A percentile compares a stretch with the other conserved stretches of the same genome.
Evolutionary conservation across 2,888 invertebrate species (phyloP).

Genomic region (Plagodis pulveraria): DNA sequence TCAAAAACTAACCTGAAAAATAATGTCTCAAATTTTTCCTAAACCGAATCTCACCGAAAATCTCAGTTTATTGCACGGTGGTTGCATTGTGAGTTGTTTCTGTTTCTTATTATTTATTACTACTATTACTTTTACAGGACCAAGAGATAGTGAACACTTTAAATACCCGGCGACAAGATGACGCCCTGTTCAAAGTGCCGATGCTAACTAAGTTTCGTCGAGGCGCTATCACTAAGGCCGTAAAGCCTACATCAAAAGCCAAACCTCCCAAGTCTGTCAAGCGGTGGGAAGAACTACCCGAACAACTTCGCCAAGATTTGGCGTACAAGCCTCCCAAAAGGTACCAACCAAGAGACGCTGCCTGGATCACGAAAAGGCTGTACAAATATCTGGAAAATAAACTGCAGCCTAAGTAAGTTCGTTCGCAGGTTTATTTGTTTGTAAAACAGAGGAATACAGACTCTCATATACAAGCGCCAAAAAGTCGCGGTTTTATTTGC

Average conservation of each 20-base stretch:
- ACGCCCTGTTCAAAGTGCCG: slow-evolving; percentile 55
- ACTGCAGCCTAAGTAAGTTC: slow-evolving; percentile 71
- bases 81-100: background rate
- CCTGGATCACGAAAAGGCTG: slow-evolving; percentile 72
- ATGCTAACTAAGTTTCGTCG: slow-evolving; percentile 41
- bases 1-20: too few species aligned
- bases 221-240: slow-evolving; percentile 29
- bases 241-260: slow-evolving; percentile 49
- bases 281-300: slow-evolving; percentile 50
- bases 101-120: background rate
- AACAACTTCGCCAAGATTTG: slow-evolving; percentile 63
- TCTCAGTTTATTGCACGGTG: background rate
- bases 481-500: too few species aligned
- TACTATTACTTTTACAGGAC: slow-evolving; percentile 49
- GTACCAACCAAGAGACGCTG: slow-evolving; percentile 63
- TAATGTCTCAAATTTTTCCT: too few species aligned
- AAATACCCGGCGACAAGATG: slow-evolving; percentile 41
- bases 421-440: too few species aligned
- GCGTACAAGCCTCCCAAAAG: slow-evolving; percentile 75
- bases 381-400: slow-evolving; percentile 72
- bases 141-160: slow-evolving; percentile 54
- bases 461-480: background rate
- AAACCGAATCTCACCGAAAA: too few species aligned
- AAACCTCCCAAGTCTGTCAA: slow-evolving; percentile 44
- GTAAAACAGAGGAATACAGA: too few species aligned